Evolutionary conservation across 2,888 invertebrate genomes (phyloP).

Genomic region (Thumatha senex): DNA sequence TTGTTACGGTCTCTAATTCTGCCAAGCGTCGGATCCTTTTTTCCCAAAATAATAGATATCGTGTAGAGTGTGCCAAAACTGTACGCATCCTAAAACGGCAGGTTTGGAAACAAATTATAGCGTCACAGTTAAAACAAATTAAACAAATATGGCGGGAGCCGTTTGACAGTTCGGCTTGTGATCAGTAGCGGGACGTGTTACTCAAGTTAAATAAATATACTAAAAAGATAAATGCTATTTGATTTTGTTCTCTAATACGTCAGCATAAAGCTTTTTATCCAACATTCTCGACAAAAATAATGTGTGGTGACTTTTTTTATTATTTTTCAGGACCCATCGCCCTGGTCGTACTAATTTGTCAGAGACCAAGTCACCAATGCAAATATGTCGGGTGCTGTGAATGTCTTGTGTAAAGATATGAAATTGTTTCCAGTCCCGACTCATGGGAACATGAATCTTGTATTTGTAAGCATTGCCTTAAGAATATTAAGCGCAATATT

Average conservation of each 20-base stretch:
- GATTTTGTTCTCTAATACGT: slow-evolving; percentile 25
- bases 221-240: not conserved
- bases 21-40: too few species aligned
- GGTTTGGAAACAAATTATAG: slow-evolving; percentile 53
- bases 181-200: slow-evolving; percentile 58
- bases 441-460: slow-evolving; percentile 64
- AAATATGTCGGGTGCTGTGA: slow-evolving; percentile 74
- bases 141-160: slow-evolving; percentile 66
- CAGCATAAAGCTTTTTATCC: slow-evolving; percentile 13
- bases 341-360: slow-evolving; percentile 72
- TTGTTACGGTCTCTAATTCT: too few species aligned
- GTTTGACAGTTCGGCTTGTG: slow-evolving; percentile 60
- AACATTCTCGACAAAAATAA: slow-evolving; percentile 17
- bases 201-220: slow-evolving; percentile 32
- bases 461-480: slow-evolving; percentile 25
- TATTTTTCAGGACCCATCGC: slow-evolving; percentile 57
- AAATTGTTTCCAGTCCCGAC: slow-evolving; percentile 72
- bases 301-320: slow-evolving; percentile 46
- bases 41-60: too few species aligned
- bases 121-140: slow-evolving; percentile 62
- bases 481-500: slow-evolving; percentile 34
- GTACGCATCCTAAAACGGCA: slow-evolving; percentile 19
- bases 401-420: slow-evolving; percentile 78
- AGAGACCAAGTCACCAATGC: slow-evolving; percentile 75
- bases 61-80: too few species aligned